A percentile compares a stretch with the other conserved stretches of the same genome.
These are phyloP conservation scores for Galbula dea DNA, from an alignment of 2,113 vertebrate species.

Conservation along the genomic window DNA sequence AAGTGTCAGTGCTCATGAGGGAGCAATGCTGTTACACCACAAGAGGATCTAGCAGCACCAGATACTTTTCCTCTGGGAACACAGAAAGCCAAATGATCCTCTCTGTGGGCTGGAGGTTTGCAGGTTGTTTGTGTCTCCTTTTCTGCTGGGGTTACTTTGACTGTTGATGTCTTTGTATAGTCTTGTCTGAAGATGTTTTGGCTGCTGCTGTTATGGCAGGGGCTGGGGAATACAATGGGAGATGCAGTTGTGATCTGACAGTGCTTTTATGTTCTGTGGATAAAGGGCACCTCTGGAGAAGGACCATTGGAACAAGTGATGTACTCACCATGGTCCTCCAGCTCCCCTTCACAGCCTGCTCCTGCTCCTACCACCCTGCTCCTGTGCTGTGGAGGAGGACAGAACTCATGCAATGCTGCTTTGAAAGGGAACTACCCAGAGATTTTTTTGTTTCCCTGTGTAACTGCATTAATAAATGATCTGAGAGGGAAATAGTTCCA, in stretches of 20 bases:
- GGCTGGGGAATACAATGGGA: background rate
- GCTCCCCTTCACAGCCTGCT: background rate
- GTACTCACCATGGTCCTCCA: background rate
- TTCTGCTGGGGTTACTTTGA: background rate
- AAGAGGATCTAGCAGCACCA: background rate
- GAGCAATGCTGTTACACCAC: background rate
- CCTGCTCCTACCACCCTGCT: background rate
- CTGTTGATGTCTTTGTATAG: background rate
- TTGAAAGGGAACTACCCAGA: background rate
- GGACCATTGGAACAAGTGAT: background rate
- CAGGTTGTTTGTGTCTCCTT: background rate
- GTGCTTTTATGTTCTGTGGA: background rate
- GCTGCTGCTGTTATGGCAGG: background rate
- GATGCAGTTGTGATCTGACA: background rate
- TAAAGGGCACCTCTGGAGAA: background rate
- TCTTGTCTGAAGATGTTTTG: background rate
- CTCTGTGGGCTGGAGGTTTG: background rate
- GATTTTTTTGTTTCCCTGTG: background rate
- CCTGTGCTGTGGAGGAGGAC: background rate
- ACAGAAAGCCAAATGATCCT: fast-evolving
- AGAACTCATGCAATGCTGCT: background rate
- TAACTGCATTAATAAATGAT: background rate
- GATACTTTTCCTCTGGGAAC: background rate
- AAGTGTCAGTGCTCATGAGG: background rate
- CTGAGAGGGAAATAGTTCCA: background rate